Evolutionary conservation across 2,797 vertebrate genomes (phyloP).

Genomic region (Rhincodon typus): DNA sequence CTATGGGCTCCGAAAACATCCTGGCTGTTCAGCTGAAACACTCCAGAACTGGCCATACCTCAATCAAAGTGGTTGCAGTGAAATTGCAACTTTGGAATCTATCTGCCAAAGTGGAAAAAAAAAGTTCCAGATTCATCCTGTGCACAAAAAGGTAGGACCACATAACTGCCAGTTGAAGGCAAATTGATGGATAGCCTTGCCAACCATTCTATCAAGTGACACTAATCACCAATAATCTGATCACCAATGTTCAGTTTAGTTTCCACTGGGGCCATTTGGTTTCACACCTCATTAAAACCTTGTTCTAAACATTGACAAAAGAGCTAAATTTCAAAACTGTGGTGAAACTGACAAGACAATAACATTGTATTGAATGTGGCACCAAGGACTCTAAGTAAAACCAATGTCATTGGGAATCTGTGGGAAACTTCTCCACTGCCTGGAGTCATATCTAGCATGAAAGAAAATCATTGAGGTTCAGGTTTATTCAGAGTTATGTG

Average conservation of each 20-base stretch:
- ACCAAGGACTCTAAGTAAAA: neutral
- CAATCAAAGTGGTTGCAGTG: too few relatives aligned
- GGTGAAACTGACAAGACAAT: neutral
- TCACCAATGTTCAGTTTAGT: neutral
- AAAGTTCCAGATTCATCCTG: too few relatives aligned
- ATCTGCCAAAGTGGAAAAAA: too few relatives aligned
- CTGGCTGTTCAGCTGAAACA: too few relatives aligned
- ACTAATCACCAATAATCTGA: neutral
- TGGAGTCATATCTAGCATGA: neutral
- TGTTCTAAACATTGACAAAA: neutral
- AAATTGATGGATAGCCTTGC: neutral
- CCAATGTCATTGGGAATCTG: neutral
- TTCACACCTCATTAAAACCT: neutral
- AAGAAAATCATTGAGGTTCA: neutral
- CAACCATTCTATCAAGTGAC: neutral
- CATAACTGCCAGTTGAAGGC: neutral
- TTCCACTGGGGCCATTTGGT: neutral
- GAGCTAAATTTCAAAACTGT: neutral
- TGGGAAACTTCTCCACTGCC: neutral
- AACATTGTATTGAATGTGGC: neutral
- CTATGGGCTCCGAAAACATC: too few relatives aligned
- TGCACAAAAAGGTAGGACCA: neutral
- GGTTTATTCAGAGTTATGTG: neutral
- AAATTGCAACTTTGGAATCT: too few relatives aligned
- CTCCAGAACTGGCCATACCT: too few relatives aligned